Percentiles rank a stretch among this genome's conserved stretches.
phyloP scores from a whole-genome alignment of 2,888 invertebrate species.

The Stomorhina lunata region DNA sequence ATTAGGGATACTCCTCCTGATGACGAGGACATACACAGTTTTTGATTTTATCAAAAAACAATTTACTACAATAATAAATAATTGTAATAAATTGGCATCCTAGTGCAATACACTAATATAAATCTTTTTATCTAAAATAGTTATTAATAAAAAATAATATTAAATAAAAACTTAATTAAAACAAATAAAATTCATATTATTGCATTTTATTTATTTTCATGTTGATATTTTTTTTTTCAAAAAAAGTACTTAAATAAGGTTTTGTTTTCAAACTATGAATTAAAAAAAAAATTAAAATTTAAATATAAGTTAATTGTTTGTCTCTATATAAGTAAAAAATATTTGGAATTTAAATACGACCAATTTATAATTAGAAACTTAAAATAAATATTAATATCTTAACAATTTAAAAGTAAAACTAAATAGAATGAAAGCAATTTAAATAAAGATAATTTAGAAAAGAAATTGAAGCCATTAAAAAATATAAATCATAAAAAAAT shows the following conservation, averaged over 20 bases:
- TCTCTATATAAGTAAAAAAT: slow-evolving; percentile 41
- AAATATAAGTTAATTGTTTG: slow-evolving; percentile 2
- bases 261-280: slow-evolving; percentile 14
- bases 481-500: no score
- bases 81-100: no score
- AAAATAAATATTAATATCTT: slow-evolving; percentile 35
- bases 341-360: slow-evolving; percentile 16
- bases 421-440: slow-evolving; percentile 28
- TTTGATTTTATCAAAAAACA: no score
- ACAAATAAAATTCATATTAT: background rate
- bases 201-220: slow-evolving; percentile 28
- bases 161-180: background rate
- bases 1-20: no score
- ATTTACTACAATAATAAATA: no score
- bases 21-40: no score
- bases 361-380: slow-evolving; percentile 34
- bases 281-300: slow-evolving; percentile 30
- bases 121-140: no score
- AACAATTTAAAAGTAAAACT: slow-evolving; percentile 21
- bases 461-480: background rate
- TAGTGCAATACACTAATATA: no score
- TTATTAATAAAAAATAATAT: no score
- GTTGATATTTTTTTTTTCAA: background rate
- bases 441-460: background rate
- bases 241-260: slow-evolving; percentile 19